phyloP scores from a whole-genome alignment of 2,888 invertebrate species.

The Idaea dimidiata region DNA sequence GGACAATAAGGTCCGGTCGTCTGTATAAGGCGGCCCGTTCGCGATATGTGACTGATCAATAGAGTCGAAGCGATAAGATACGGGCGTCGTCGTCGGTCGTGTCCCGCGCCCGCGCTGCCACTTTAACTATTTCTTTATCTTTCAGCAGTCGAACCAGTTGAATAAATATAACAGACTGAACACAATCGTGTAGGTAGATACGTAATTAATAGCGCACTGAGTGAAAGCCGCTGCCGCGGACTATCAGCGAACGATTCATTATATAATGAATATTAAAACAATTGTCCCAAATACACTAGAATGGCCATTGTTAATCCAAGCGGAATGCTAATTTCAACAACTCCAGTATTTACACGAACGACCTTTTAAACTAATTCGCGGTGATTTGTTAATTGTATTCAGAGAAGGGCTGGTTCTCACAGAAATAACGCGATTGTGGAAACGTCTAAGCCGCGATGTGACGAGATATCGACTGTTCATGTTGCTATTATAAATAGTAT shows the following conservation, averaged over 20 bases:
- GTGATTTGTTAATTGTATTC: slow-evolving; percentile 36
- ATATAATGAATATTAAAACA: slow-evolving; percentile 76
- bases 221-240: slow-evolving; percentile 66
- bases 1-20: slow-evolving; percentile 74
- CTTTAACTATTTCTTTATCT: slow-evolving; percentile 75
- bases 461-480: slow-evolving; percentile 31
- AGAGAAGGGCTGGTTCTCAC: slow-evolving; percentile 36
- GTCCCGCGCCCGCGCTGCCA: slow-evolving; percentile 46
- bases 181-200: slow-evolving; percentile 70
- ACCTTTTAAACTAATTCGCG: slow-evolving; percentile 33
- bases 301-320: slow-evolving; percentile 48
- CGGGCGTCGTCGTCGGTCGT: slow-evolving; percentile 44
- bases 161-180: slow-evolving; percentile 72
- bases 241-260: slow-evolving; percentile 65
- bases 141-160: slow-evolving; percentile 73
- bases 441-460: slow-evolving; percentile 32
- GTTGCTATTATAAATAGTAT: slow-evolving; percentile 33
- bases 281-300: slow-evolving; percentile 65
- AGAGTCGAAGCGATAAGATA: slow-evolving; percentile 76
- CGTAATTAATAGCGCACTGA: slow-evolving; percentile 71
- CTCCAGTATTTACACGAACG: slow-evolving; percentile 40
- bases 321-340: slow-evolving; percentile 32
- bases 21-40: slow-evolving; percentile 72
- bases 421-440: slow-evolving; percentile 40
- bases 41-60: slow-evolving; percentile 78